These are phyloP conservation scores for Reinhardtius hippoglossoides DNA, from an alignment of 2,113 vertebrate genomes.

Conservation along the genomic window DNA sequence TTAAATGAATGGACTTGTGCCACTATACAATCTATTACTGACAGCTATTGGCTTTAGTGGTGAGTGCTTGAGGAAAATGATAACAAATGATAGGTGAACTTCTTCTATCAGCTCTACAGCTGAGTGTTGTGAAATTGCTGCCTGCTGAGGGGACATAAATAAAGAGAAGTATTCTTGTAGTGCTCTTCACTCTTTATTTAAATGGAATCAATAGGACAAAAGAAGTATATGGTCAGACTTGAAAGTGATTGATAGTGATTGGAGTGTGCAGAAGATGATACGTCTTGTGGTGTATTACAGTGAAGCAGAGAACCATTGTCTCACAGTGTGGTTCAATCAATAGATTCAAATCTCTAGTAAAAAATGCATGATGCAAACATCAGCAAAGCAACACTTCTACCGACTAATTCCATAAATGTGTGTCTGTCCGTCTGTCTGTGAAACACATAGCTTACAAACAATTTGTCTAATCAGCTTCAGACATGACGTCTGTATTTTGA, in stretches of 20 bases:
- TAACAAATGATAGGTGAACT: not conserved
- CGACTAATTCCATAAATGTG: too few species aligned
- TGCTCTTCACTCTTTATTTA: slow-evolving; percentile 43
- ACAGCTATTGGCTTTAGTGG: slow-evolving; percentile 31
- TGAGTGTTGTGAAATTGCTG: slow-evolving; percentile 27
- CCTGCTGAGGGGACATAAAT: slow-evolving; percentile 22
- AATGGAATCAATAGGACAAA: slow-evolving; percentile 42
- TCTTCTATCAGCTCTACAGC: slow-evolving; percentile 4
- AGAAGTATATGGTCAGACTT: slow-evolving; percentile 28
- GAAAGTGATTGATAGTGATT: slow-evolving; percentile 38
- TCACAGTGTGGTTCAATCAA: not conserved
- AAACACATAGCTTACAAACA: too few species aligned
- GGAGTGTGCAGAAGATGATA: not conserved
- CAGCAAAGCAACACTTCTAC: not conserved
- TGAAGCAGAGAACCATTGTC: slow-evolving; percentile 20
- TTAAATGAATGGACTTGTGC: slow-evolving; percentile 31
- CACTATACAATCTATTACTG: slow-evolving; percentile 19
- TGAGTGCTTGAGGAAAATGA: slow-evolving; percentile 25
- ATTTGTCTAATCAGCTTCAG: too few species aligned
- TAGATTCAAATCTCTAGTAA: not conserved
- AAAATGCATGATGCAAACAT: not conserved
- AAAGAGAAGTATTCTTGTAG: not conserved
- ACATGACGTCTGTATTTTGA: too few species aligned
- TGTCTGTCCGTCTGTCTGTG: too few species aligned
- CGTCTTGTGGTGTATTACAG: slow-evolving; percentile 5